Conservation (phyloP, 1,140 invertebrate species). For the Drosophila quadrilineata region DNA sequence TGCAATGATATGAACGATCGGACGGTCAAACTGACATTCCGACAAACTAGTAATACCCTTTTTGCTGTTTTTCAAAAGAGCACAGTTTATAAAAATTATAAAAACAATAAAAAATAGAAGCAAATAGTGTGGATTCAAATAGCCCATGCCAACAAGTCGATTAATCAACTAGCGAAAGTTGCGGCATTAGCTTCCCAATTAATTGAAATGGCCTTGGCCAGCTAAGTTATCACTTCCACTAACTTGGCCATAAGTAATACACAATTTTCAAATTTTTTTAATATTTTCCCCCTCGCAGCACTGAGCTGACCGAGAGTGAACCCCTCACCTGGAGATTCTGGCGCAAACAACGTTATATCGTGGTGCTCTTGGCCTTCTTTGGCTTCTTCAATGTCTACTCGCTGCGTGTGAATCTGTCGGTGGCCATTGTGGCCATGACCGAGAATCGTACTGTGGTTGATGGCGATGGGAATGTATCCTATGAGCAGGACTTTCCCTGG, state of each 20-base stretch:
- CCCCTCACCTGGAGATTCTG: conserved; percentile 86
- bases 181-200: conserved; percentile 8
- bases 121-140: no score
- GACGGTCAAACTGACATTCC: no score
- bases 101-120: conserved; percentile 13
- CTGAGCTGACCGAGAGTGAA: conserved; percentile 82
- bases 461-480: conserved; percentile 83
- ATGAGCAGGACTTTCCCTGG: conserved; percentile 91
- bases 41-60: no score
- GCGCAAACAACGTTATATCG: conserved; percentile 86
- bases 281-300: conserved; percentile 82
- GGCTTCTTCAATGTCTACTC: conserved; percentile 95
- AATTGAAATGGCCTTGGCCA: conserved; percentile 34
- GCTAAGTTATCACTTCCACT: background rate
- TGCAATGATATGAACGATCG: no score
- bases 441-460: conserved; percentile 84
- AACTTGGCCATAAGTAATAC: background rate
- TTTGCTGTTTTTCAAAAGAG: no score
- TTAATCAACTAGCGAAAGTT: conserved; percentile 55
- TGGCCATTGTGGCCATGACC: conserved; percentile 95
- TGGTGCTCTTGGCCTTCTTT: conserved; percentile 89
- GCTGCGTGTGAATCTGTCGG: conserved; percentile 92
- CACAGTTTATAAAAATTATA: conserved; percentile 6
- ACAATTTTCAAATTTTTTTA: conserved; percentile 18
- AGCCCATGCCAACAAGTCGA: no score